Percentiles rank a stretch among this genome's conserved stretches.
Conservation (phyloP, 2,888 invertebrate genomes). For the Philereme vetulata region DNA sequence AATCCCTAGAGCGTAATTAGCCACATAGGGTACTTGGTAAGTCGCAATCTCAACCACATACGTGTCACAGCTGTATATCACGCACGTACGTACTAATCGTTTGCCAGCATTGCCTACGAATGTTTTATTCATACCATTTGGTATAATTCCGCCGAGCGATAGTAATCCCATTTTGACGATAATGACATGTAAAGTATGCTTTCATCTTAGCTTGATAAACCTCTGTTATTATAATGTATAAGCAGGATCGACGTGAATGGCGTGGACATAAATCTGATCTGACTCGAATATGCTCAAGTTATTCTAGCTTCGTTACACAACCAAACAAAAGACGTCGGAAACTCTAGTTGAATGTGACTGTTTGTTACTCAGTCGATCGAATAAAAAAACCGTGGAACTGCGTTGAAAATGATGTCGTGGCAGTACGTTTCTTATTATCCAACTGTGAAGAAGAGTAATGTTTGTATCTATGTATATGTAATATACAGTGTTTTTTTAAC, state of each 20-base stretch:
- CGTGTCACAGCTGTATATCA: slow-evolving; percentile 5
- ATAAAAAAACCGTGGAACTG: neutral
- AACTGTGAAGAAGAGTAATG: no score
- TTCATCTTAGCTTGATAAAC: slow-evolving; percentile 12
- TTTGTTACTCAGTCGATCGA: slow-evolving; percentile 4
- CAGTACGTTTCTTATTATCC: no score
- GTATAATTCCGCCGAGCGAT: slow-evolving; percentile 5
- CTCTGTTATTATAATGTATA: slow-evolving; percentile 1
- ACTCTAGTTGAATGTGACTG: slow-evolving; percentile 2
- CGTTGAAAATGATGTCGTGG: no score
- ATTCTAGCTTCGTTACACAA: slow-evolving; percentile 17
- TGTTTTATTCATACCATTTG: slow-evolving; percentile 14
- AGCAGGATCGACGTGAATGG: no score
- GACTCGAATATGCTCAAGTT: neutral
- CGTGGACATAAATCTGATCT: no score
- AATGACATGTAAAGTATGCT: slow-evolving; percentile 6
- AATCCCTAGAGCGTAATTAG: slow-evolving; percentile 13
- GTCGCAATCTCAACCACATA: slow-evolving; percentile 9
- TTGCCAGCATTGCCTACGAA: slow-evolving; percentile 1
- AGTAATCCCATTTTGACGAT: slow-evolving; percentile 12
- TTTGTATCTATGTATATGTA: no score
- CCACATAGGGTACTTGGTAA: slow-evolving; percentile 6
- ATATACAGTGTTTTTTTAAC: no score
- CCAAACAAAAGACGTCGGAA: slow-evolving; percentile 8
- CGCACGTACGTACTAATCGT: slow-evolving; percentile 2